Evolutionary conservation across 2,888 invertebrate genomes (phyloP).

Genomic region (Apeira syringaria): DNA sequence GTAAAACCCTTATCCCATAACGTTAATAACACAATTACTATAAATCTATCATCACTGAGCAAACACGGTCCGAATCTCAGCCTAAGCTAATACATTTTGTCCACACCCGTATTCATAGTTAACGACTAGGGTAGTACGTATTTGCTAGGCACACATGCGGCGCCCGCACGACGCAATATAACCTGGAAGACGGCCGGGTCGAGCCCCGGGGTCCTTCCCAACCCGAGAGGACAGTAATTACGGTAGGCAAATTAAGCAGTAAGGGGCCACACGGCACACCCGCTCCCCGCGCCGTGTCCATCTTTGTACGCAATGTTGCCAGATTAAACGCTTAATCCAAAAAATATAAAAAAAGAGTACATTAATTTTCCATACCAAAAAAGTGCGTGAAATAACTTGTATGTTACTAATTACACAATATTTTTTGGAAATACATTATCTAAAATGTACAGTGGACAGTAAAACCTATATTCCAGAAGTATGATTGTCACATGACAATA

Average conservation of each 20-base stretch:
- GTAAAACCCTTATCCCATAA: slow-evolving; percentile 83
- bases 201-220: slow-evolving; percentile 74
- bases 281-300: slow-evolving; percentile 64
- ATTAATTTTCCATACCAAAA: too few species aligned
- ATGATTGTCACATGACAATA: too few species aligned
- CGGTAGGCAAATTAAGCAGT: slow-evolving; percentile 85
- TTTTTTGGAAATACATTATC: too few species aligned
- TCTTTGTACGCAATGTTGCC: slow-evolving; percentile 60
- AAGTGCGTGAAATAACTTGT: too few species aligned
- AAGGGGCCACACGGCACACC: slow-evolving; percentile 67
- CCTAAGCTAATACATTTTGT: slow-evolving; percentile 84
- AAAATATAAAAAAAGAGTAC: too few species aligned
- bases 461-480: too few species aligned
- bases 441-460: too few species aligned
- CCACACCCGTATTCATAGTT: slow-evolving; percentile 83
- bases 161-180: slow-evolving; percentile 81
- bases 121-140: slow-evolving; percentile 69
- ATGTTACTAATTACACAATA: too few species aligned
- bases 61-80: slow-evolving; percentile 82
- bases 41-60: slow-evolving; percentile 82
- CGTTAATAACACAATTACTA: slow-evolving; percentile 84
- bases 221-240: slow-evolving; percentile 84
- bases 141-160: slow-evolving; percentile 80
- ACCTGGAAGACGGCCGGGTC: slow-evolving; percentile 78
- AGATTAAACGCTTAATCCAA: too few species aligned